Evolutionary conservation across 2,888 invertebrate genomes (phyloP), one percentile per base, ranked within the genome.

Genomic region (Epistrophe grossulariae): DNA sequence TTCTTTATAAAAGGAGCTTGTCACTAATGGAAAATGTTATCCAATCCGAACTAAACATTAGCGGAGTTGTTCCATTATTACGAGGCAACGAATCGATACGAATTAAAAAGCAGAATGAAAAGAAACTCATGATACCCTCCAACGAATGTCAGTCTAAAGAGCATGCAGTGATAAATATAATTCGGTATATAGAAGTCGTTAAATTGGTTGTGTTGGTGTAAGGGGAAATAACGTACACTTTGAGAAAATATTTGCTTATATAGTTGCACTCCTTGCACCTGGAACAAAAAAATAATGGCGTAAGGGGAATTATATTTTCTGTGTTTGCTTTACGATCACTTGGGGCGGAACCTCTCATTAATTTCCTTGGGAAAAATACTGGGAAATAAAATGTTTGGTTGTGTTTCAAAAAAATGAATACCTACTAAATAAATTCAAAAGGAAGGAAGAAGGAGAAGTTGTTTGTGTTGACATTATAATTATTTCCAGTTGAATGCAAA

Each of bases 251-350:
- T 1, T 5, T 4, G 2, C 0, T 0, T 4, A 48, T 83, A 72
- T 48, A 60, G 71, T 4, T 79, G 60, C 4, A 35, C 87, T 87
- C 66, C 7, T 87, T 76, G 11, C 76, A 60, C 83, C 10, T 7
- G 4, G 1, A 68, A 9, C 4, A 15, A 3, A 40, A 40, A 4
- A 4, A 11, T 0, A 19, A 35, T 50, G 28, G 40, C n/a, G 17
- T 19, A 10, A 74, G 82, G 87, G 79, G 83, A 72, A 83, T n/a
- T 24, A 24, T 11, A 19, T 5, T 35, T 55, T 79, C 31, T 15
- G 13, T 79, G 43, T 79, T 87, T 87, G 74, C 76, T 48, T 76
- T 73, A 76, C 87, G 87, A 87, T 87, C 87, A 83, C 60, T 87
- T 83, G 64, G 73, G 87, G 87, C 87, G 83, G 83, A 66, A 79